Evolutionary conservation across 1,140 invertebrate species (phyloP).

Genomic region (Nasonia giraulti): DNA sequence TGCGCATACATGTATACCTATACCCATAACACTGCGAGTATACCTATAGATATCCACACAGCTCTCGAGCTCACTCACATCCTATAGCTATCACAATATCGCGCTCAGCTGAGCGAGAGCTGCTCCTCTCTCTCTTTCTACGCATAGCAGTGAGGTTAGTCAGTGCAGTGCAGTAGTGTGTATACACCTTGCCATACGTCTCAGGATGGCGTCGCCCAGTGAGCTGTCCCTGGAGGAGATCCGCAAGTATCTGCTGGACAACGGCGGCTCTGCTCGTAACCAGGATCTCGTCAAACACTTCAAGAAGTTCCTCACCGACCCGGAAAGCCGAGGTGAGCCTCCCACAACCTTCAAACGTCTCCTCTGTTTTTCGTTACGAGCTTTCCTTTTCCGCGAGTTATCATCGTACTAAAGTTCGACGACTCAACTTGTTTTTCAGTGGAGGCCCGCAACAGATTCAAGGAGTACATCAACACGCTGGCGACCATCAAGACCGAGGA

Average conservation of each 20-base stretch:
- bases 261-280: slow-evolving; percentile 90
- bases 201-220: slow-evolving; percentile 80
- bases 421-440: slow-evolving; percentile 73
- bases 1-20: background rate
- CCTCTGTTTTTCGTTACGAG: background rate
- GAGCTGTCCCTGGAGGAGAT: slow-evolving; percentile 89
- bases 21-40: background rate
- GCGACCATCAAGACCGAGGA: slow-evolving; percentile 88
- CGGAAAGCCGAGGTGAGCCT: slow-evolving; percentile 82
- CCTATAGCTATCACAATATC: background rate
- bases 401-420: background rate
- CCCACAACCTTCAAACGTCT: background rate
- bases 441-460: slow-evolving; percentile 89
- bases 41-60: background rate
- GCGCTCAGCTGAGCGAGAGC: background rate
- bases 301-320: slow-evolving; percentile 87
- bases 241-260: slow-evolving; percentile 86
- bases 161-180: slow-evolving; percentile 13
- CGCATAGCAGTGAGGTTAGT: slow-evolving; percentile 38
- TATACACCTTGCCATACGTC: background rate
- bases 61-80: background rate
- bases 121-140: background rate
- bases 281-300: slow-evolving; percentile 92
- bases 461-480: slow-evolving; percentile 91
- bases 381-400: background rate